A percentile compares a stretch with the other conserved stretches of the same genome.
Evolutionary conservation across 2,888 invertebrate species (phyloP).

Genomic region (Cybosia mesomella): DNA sequence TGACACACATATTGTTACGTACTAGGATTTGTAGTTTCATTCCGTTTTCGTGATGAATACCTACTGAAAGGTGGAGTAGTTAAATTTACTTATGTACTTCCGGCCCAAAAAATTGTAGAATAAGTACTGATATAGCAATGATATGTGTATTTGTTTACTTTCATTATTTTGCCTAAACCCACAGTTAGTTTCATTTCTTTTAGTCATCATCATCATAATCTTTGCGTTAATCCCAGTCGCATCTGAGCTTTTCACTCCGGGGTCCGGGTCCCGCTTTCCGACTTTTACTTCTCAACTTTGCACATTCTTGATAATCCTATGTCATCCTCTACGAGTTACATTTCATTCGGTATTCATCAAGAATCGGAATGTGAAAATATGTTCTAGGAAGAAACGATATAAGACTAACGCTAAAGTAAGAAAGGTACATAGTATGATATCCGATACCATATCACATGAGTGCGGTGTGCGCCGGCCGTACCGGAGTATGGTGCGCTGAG

Average conservation of each 20-base stretch:
- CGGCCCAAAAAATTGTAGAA: background rate
- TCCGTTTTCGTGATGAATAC: conserved; percentile 68
- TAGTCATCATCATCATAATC: no score
- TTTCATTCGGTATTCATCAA: conserved; percentile 62
- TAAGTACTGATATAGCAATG: background rate
- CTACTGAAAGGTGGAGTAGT: conserved; percentile 50
- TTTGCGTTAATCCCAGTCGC: no score
- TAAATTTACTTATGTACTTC: background rate
- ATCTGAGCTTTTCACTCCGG: no score
- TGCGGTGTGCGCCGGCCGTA: conserved; percentile 20
- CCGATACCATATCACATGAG: conserved; percentile 70
- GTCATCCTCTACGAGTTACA: no score
- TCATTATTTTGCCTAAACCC: background rate
- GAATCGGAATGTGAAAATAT: conserved; percentile 62
- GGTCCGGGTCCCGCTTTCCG: no score
- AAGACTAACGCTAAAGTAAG: conserved; percentile 64
- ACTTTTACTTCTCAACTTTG: no score
- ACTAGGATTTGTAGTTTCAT: conserved; percentile 77
- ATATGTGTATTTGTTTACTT: background rate
- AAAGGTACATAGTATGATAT: conserved; percentile 69
- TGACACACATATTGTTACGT: conserved; percentile 84
- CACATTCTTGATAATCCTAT: no score
- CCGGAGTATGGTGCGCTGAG: background rate
- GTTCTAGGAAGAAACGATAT: conserved; percentile 74
- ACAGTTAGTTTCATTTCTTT: background rate